Conservation (phyloP, 1,140 invertebrate species). For the Lethocerus indicus region DNA sequence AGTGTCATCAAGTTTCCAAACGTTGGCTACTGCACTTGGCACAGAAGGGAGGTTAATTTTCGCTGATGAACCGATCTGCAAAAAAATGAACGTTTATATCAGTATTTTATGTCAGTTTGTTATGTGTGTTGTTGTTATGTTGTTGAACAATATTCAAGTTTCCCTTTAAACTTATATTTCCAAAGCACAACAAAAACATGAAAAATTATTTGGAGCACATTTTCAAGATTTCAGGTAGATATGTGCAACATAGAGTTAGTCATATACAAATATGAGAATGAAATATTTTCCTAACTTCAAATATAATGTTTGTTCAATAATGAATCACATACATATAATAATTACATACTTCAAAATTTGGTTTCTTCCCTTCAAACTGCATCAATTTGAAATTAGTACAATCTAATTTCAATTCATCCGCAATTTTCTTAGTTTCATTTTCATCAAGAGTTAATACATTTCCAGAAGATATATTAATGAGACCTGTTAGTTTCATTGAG, state of each 20-base stretch:
- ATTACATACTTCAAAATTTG: slow-evolving; percentile 13
- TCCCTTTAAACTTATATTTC: neutral
- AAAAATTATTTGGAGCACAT: neutral
- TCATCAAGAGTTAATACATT: slow-evolving; percentile 19
- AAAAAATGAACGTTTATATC: slow-evolving; percentile 3
- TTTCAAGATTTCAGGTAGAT: neutral
- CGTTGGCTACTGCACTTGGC: slow-evolving; percentile 32
- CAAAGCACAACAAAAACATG: neutral
- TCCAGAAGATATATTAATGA: slow-evolving; percentile 30
- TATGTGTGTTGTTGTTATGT: neutral
- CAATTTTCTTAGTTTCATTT: slow-evolving; percentile 1
- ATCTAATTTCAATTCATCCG: neutral
- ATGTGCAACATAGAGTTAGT: neutral
- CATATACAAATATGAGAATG: neutral
- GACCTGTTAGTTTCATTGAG: slow-evolving; percentile 41
- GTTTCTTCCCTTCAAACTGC: slow-evolving; percentile 9
- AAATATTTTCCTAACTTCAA: neutral
- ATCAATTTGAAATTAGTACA: slow-evolving; percentile 6
- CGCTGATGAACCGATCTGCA: slow-evolving; percentile 38
- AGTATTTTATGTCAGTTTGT: neutral
- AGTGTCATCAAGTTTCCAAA: slow-evolving; percentile 52
- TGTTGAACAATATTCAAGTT: neutral
- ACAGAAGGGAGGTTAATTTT: slow-evolving; percentile 31
- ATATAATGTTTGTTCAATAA: neutral
- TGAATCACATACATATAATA: neutral